Evolutionary conservation across 2,113 vertebrate species (phyloP).

Genomic region (Plecturocebus donacophilus): DNA sequence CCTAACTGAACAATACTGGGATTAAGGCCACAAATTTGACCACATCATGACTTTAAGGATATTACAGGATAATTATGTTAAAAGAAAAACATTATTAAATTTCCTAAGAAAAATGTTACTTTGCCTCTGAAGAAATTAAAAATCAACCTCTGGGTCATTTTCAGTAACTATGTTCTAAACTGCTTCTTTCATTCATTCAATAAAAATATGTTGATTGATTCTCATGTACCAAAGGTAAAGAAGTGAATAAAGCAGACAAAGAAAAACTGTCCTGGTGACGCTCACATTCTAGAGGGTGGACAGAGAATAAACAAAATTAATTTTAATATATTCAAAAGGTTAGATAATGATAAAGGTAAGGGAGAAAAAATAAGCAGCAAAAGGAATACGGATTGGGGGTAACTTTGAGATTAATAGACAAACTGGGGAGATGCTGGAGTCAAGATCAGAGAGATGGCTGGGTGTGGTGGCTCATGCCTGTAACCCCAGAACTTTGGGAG

Average conservation of each 20-base stretch:
- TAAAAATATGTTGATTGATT: background rate
- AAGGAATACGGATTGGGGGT: background rate
- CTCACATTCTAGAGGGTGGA: background rate
- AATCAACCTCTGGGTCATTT: background rate
- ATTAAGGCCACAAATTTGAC: background rate
- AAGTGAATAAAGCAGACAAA: background rate
- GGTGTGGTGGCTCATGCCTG: background rate
- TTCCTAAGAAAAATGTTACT: background rate
- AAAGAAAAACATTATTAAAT: background rate
- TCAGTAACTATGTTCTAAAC: background rate
- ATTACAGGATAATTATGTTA: background rate
- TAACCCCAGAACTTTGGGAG: too few species aligned
- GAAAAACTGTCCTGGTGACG: background rate
- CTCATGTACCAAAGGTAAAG: background rate
- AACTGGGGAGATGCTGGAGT: background rate
- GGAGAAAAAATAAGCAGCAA: background rate
- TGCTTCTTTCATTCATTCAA: background rate
- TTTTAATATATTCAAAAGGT: background rate
- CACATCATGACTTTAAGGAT: background rate
- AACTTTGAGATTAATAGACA: background rate
- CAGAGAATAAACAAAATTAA: background rate
- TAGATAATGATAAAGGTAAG: background rate
- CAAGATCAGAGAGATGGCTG: background rate
- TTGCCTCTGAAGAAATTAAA: constrained; percentile 1
- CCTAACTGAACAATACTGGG: background rate